Base-by-base conservation (phyloP, 2,888 invertebrate genomes). In the Oeneis ivallda region DNA sequence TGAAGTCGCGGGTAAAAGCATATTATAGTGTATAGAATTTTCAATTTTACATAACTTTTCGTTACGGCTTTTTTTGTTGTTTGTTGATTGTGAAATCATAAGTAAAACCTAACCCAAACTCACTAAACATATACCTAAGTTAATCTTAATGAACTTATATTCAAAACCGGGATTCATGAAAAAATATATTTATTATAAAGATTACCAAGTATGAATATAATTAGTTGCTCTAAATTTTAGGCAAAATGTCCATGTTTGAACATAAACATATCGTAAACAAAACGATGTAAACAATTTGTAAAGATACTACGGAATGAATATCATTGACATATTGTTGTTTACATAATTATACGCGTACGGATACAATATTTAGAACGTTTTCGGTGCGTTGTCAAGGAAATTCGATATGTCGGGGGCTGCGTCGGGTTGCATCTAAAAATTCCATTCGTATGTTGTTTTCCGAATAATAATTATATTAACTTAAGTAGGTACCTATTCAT, bases 271-370 rank as follows among this genome's bases (percentile, higher is more conserved):
- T 15, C 15, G 15, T 49, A 52, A 62, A 62, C 62, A 53, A 53
- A 78, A 80, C 73, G 72, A 68, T 69, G 72, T 71, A 73, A 76
- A 79, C 80, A 82, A 83, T 79, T 77, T 78, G 72, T 56, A 41
- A 68, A 71, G 71, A 71, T 74, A 71, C 72, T 74, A 71, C 72
- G 74, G 74, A 71, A 70, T 72, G 71, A 72, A 71, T 69, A 74
- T 73, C 72, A 76, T 76, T 77, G 75, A 72, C 74, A 73, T 72
- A 75, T 77, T 70, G 73, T 75, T 84, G 78, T 83, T 83, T 81
- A 79, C 79, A 75, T 72, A 71, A 67, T 26, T 26, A 26, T 26
- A 26, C 2, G 26, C 26, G 2, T 26, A 53, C 41, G 58, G 37
- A 80, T 79, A 80, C 72, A 75, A 71, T 71, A 84, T 80, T 79